Evolutionary conservation across 2,113 vertebrate genomes (phyloP).

Genomic region (Sakesphorus luctuosus): DNA sequence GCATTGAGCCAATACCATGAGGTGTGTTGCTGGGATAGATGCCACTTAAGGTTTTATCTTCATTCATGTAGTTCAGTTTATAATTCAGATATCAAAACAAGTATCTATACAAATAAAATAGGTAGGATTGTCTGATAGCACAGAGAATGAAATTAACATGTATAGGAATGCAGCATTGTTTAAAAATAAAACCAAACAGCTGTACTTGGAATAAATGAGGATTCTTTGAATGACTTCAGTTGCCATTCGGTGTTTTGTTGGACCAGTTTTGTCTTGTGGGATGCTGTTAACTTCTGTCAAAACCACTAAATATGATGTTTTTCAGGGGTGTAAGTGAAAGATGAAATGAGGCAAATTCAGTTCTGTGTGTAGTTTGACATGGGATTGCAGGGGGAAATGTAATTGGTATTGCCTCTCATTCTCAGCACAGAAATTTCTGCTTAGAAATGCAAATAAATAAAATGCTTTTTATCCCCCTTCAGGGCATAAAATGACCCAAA

Average conservation of each 20-base stretch:
- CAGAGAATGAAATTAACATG: neutral
- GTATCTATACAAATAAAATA: neutral
- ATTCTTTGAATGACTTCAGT: neutral
- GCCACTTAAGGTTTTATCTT: neutral
- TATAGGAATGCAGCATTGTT: neutral
- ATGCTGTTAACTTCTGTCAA: neutral
- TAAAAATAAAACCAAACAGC: neutral
- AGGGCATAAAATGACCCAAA: neutral
- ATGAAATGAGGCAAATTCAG: neutral
- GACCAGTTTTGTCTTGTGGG: neutral
- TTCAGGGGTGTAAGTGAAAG: neutral
- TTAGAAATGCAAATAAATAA: neutral
- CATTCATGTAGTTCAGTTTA: neutral
- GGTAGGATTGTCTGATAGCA: neutral
- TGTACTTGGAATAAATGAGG: neutral
- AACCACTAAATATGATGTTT: neutral
- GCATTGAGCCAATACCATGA: neutral
- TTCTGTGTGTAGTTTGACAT: neutral
- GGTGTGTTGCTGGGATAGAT: neutral
- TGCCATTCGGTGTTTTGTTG: neutral
- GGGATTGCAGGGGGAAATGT: neutral
- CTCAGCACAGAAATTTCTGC: neutral
- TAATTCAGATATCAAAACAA: neutral
- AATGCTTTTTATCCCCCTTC: neutral
- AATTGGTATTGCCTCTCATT: neutral